These are phyloP conservation scores for Melanerpes aurifrons DNA, from an alignment of 2,113 vertebrate species.

Conservation along the genomic window DNA sequence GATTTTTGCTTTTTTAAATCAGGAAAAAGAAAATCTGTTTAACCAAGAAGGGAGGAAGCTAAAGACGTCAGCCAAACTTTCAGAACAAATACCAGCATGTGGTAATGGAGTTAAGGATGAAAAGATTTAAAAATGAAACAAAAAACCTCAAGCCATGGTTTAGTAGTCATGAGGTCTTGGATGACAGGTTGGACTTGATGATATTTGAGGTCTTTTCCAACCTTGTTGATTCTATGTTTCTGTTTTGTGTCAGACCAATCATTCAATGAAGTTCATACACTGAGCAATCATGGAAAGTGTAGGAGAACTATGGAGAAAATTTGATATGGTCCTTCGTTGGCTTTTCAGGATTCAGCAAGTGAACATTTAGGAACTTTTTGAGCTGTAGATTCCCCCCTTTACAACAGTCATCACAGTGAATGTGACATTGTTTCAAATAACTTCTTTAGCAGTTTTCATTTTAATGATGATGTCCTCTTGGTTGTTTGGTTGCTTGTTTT, in stretches of 20 bases:
- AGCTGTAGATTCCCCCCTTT: background rate
- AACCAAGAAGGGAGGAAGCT: background rate
- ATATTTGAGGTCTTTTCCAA: too few relatives aligned
- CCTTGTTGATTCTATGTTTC: too few relatives aligned
- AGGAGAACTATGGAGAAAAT: background rate
- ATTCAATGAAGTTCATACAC: background rate
- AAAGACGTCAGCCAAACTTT: background rate
- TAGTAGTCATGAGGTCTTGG: too few relatives aligned
- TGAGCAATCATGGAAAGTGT: background rate
- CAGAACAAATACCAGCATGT: background rate
- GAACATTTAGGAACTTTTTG: background rate
- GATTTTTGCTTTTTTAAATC: background rate
- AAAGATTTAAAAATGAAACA: background rate
- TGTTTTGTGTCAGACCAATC: background rate
- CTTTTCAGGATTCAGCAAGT: background rate
- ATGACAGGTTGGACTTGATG: too few relatives aligned
- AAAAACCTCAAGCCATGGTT: background rate
- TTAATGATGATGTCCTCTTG: background rate
- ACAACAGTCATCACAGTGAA: background rate
- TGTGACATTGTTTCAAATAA: background rate
- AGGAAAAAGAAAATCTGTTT: background rate
- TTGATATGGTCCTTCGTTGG: background rate
- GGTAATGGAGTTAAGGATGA: background rate
- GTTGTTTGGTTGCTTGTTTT: too few relatives aligned
- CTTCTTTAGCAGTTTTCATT: background rate